Conservation (phyloP, 1,140 invertebrate genomes). For the Pogonus chalceus region DNA sequence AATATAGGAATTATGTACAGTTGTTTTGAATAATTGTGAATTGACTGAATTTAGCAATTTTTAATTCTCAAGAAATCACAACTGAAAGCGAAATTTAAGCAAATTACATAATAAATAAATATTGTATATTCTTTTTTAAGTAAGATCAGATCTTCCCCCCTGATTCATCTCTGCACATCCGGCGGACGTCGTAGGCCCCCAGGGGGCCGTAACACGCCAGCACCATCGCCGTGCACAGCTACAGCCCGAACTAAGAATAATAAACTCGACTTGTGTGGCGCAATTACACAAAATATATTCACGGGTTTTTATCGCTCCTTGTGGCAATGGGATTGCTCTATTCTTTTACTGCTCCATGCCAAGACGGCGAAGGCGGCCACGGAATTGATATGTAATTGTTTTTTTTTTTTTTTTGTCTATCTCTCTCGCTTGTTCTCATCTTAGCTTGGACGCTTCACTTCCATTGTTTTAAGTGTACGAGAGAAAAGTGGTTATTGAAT, state of each 20-base stretch:
- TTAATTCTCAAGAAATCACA: no score
- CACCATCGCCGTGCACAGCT: conserved; percentile 21
- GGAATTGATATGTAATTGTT: conserved; percentile 35
- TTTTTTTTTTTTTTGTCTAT: conserved; percentile 14
- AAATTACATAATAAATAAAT: no score
- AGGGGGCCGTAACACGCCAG: conserved; percentile 30
- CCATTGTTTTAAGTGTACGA: background rate
- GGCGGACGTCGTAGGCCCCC: no score
- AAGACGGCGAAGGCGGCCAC: conserved; percentile 7
- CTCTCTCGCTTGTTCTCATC: background rate
- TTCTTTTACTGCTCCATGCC: conserved; percentile 32
- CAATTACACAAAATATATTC: conserved; percentile 37
- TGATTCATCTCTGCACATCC: no score
- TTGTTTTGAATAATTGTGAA: no score
- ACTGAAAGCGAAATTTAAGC: no score
- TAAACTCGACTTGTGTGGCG: conserved; percentile 34
- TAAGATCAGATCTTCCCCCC: no score
- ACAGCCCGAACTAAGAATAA: conserved; percentile 28
- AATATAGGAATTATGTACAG: no score
- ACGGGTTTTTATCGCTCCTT: conserved; percentile 35
- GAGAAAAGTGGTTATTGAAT: background rate
- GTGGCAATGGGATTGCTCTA: conserved; percentile 32
- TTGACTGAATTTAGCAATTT: no score
- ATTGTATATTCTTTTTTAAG: no score
- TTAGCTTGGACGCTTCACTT: background rate